These are phyloP conservation scores for Sminthurides aquaticus DNA, from an alignment of 2,888 invertebrate species.

Conservation along the genomic window DNA sequence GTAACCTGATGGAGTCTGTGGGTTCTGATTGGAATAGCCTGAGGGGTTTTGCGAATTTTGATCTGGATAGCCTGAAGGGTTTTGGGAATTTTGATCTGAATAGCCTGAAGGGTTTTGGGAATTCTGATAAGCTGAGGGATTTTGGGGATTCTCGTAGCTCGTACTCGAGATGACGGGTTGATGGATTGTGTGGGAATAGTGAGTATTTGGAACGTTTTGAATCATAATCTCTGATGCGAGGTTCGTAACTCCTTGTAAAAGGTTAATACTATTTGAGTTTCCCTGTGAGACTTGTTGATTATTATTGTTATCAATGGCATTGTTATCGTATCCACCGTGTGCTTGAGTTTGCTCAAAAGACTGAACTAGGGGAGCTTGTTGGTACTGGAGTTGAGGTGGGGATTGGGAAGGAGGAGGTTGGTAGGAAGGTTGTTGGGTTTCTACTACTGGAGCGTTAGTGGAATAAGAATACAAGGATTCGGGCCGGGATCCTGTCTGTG, in stretches of 20 bases:
- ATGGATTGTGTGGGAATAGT: conserved; percentile 18
- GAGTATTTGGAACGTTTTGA: conserved; percentile 22
- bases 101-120: background rate
- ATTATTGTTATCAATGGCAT: background rate
- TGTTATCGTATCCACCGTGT: conserved; percentile 1
- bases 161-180: background rate
- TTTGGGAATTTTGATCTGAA: background rate
- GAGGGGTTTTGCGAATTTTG: no score
- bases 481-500: no score
- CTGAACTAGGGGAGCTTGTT: conserved; percentile 16
- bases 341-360: conserved; percentile 20
- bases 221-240: conserved; percentile 8
- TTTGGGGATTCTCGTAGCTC: background rate
- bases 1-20: no score
- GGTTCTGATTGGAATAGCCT: no score
- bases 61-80: background rate
- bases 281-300: conserved; percentile 11
- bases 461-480: conserved; percentile 6
- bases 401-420: conserved; percentile 5
- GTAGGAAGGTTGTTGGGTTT: conserved; percentile 6
- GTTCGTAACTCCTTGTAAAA: background rate
- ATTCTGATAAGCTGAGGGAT: background rate
- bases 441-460: conserved; percentile 1
- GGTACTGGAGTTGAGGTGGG: conserved; percentile 2
- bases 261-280: no score